Evolutionary conservation across 2,113 vertebrate species (phyloP), one percentile per base, ranked within the genome.

Genomic region (Eolophus roseicapilla): DNA sequence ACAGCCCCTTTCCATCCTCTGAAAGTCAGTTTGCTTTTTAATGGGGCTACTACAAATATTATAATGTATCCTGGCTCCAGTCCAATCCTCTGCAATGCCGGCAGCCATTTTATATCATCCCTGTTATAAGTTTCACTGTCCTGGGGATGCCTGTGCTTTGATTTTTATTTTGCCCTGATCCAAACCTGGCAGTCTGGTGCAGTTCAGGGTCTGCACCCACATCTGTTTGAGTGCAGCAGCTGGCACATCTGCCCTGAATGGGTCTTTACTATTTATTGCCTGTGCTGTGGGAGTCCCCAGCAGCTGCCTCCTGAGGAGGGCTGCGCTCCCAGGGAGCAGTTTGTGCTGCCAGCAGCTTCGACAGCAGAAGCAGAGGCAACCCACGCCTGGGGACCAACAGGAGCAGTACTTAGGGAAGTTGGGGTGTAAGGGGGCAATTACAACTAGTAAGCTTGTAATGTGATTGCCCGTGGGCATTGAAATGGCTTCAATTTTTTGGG

Each of bases 51-150:
- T 46, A 50, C 49, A 81, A 84, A 59, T 86, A 60, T 43, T 92
- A 70, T 81, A 86, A 91, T 21, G 43, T 43, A 55, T 55, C 27
- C 76, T 92, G 73, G n/a, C 65, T 86, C 27, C 43, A 71, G 76
- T 21, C 41, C 63, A 46, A 67, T 33, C 43, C 60, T 50, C 41
- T 84, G 81, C 39, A 64, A 74, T 79, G 43, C 52, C 71, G 55
- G 47, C 43, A 95, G 83, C 73, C 94, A 93, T 94, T 93, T 95
- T 92, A 68, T 33, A 88, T 60, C 69, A 86, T 39, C 50, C 29
- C 43, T 92, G 69, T 77, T 47, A 17, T 19, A 92, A 92, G 80
- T 91, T 92, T 82, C 39, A 21, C 14, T 7, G 46, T 50, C 28
- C 41, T 15, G 47, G 31, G 60, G 3, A 57, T 59, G 1, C 78